Percentiles rank a stretch among this genome's conserved stretches.
These are phyloP conservation scores for Pogonocichla stellata DNA, from an alignment of 2,113 vertebrate species.

Conservation along the genomic window DNA sequence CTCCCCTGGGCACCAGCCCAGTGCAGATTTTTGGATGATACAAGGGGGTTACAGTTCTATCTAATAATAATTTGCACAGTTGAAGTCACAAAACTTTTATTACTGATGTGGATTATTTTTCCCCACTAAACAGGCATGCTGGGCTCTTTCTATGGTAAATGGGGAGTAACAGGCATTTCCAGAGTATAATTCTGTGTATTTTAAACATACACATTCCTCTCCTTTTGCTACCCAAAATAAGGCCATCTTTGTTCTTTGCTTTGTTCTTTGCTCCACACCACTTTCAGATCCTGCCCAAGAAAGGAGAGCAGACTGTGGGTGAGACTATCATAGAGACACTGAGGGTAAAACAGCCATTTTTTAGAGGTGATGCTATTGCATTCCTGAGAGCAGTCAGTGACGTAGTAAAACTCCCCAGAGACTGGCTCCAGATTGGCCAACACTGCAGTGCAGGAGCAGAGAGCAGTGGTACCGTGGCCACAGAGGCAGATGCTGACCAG, in stretches of 20 bases:
- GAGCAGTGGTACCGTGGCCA: neutral
- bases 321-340: neutral
- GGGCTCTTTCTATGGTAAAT: neutral
- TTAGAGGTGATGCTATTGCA: neutral
- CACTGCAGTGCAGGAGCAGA: neutral
- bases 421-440: neutral
- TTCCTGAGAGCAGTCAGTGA: neutral
- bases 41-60: neutral
- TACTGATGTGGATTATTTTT: neutral
- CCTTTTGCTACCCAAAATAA: neutral
- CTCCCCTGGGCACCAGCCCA: neutral
- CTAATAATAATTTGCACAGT: neutral
- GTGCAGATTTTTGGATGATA: neutral
- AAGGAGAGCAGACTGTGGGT: neutral
- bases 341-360: neutral
- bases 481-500: neutral
- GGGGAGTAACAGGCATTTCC: neutral
- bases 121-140: neutral
- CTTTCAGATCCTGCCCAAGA: neutral
- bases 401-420: accelerated
- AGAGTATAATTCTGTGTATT: neutral
- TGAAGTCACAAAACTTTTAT: neutral
- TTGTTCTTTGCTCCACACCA: neutral
- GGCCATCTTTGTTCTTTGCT: neutral
- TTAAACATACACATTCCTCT: neutral